A percentile compares a stretch with the other conserved stretches of the same genome.
Conservation (phyloP, 1,140 invertebrate species). For the Hyphantria cunea region DNA sequence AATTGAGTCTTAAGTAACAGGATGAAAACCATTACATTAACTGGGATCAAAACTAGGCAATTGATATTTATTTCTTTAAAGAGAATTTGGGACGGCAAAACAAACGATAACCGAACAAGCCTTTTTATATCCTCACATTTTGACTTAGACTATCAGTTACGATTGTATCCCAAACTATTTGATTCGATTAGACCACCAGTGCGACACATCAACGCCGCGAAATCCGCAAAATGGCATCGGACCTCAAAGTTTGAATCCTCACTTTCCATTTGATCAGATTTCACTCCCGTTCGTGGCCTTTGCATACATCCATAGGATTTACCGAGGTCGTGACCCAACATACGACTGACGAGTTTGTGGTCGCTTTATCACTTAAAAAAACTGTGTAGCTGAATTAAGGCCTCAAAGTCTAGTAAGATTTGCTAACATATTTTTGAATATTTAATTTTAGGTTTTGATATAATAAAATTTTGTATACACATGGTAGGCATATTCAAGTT, state of each 20-base stretch:
- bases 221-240: slow-evolving; percentile 24
- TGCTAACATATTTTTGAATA: slow-evolving; percentile 2
- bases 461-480: no score
- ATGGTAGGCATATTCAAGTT: no score
- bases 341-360: slow-evolving; percentile 28
- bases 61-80: no score
- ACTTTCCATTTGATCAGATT: slow-evolving; percentile 32
- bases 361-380: slow-evolving; percentile 27
- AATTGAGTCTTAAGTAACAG: slow-evolving; percentile 24
- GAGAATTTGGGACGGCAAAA: background rate
- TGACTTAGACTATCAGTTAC: slow-evolving; percentile 2
- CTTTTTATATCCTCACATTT: slow-evolving; percentile 1
- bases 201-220: slow-evolving; percentile 8
- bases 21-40: slow-evolving; percentile 15
- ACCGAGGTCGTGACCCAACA: slow-evolving; percentile 32
- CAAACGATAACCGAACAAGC: slow-evolving; percentile 1
- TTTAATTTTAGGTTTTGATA: no score
- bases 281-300: slow-evolving; percentile 23
- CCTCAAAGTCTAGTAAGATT: slow-evolving; percentile 8
- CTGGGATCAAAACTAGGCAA: background rate
- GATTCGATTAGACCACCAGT: slow-evolving; percentile 26
- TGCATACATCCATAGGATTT: slow-evolving; percentile 38
- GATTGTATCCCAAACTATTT: slow-evolving; percentile 21
- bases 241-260: slow-evolving; percentile 29
- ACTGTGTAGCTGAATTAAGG: slow-evolving; percentile 20